Evolutionary conservation across 1,140 invertebrate species (phyloP), one percentile per base, ranked within the genome.

Genomic region (Drosophila prosaltans): DNA sequence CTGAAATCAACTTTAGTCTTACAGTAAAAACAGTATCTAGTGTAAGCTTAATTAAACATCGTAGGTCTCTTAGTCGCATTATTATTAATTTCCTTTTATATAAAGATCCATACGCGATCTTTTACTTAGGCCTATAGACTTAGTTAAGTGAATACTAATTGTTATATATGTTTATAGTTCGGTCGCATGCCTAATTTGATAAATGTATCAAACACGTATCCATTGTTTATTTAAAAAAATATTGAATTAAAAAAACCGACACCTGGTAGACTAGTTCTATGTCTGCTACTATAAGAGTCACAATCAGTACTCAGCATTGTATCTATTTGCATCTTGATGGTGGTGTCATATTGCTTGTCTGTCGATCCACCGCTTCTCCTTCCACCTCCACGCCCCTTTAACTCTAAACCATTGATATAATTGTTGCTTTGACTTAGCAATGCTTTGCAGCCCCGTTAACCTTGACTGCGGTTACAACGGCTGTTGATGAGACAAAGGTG

Each of bases 381-480:
- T 24, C 21, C 2, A 6, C 21, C 21, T 26, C 4, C 11, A 11
- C 9, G 8, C 45, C 21, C 21, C 24, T 26, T 24, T 9, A 26
- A 51, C 45, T 26, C 21, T 21, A 16, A 51, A 11, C 45, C 45
- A 51, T 51, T 24, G 45, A 51, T 51, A 26, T 51, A 51, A 51
- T 51, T 51, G 45, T 24, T 26, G 45, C 21, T 51, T 51, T 51
- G 45, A 51, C 2, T 51, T 51, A 51, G 45, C 45, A 51, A 51
- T 24, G 45, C 21, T 21, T 51, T 26, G 26, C n/a, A 51, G 45
- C 45, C 45, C 26, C 45, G 45, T 26, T 51, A 26, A 24, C 45
- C 45, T 51, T 51, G 45, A 51, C 45, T 51, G 45, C 45, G 45
- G 45, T 51, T 51, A 51, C 45, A 51, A 51, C 45, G 8, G 21